Base-by-base conservation (phyloP, 2,113 vertebrate species). In the Nibea coibor region DNA sequence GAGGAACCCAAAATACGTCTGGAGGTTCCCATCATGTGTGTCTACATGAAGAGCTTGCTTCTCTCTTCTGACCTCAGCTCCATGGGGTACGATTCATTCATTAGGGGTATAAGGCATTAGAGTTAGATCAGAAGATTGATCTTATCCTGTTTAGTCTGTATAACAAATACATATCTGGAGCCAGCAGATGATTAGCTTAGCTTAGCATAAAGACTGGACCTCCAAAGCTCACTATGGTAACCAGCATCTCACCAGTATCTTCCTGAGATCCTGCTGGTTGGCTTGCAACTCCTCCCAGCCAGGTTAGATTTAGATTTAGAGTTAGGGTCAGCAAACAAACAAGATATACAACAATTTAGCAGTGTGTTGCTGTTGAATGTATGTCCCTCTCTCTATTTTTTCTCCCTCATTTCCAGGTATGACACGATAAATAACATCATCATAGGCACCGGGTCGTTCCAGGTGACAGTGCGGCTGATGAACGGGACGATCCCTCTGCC, bases 381-480 rank as follows among this genome's bases (percentile, higher is more conserved):
- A 12, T 42, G 3, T 2, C 12, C 61, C 1, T n/a, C 26, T 45
- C 5, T 43, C 35, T 39, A 35, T n/a, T 45, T 64, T 10, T 51
- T 48, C 17, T 72, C 72, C 42, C 2, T 47, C 61, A 24, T 85
- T 73, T 50, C 22, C 89, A 99, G 97, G 64, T 88, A 95, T 54
- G 92, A 95, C 22, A 86, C 91, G n/a, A 82, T 96, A 72, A 91
- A 94, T 2, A 93, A 96, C 8, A 82, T 95, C 76, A 91, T 98
- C 66, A 78, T 91, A 0, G 96, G 95, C 12, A 90, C 85, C 0
- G 96, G 97, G 4, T 92, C 62, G 0, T 97, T 97, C 78, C 89
- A 94, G 50, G 95, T 97, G 16, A 95, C 90, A 1, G 92, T 98
- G 91, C 96, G 95, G 78, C 17, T 98, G 53, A 94, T 97, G 31